Percentiles rank a stretch among this genome's conserved stretches.
Conservation (phyloP, 2,113 vertebrate genomes). For the Leucoraja erinaceus region DNA sequence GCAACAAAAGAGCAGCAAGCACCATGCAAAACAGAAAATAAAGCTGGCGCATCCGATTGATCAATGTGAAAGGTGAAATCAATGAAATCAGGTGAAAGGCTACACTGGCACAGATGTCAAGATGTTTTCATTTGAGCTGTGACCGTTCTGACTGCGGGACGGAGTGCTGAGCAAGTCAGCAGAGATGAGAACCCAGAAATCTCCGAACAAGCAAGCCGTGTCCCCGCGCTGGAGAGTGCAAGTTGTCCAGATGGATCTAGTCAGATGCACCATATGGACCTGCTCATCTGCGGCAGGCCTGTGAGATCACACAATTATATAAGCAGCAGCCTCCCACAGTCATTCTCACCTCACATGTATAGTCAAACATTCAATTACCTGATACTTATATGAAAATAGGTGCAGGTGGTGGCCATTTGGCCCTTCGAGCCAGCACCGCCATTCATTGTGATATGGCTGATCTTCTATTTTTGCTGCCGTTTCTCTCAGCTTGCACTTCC, state of each 20-base stretch:
- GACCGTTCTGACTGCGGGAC: background rate
- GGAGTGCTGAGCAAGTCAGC: background rate
- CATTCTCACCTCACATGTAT: background rate
- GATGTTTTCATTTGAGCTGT: background rate
- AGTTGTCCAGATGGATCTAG: background rate
- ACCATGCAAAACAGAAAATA: background rate
- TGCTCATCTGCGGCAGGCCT: background rate
- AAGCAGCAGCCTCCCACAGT: background rate
- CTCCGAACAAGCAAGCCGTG: background rate
- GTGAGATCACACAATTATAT: conserved; percentile 19
- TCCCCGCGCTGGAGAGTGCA: background rate
- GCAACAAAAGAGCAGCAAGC: background rate
- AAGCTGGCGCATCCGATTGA: background rate
- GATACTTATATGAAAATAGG: background rate
- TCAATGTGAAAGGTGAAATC: background rate
- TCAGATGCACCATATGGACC: background rate
- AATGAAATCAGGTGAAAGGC: background rate
- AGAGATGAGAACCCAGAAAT: conserved; percentile 1
- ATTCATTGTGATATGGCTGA: too few relatives aligned
- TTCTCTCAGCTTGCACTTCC: background rate
- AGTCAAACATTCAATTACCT: background rate
- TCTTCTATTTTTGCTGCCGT: background rate
- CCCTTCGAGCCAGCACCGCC: too few relatives aligned
- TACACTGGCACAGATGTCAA: background rate
- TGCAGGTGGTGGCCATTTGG: too few relatives aligned